These are phyloP conservation scores for Rhodinocichla rosea DNA, from an alignment of 2,113 vertebrate species.

Conservation along the genomic window DNA sequence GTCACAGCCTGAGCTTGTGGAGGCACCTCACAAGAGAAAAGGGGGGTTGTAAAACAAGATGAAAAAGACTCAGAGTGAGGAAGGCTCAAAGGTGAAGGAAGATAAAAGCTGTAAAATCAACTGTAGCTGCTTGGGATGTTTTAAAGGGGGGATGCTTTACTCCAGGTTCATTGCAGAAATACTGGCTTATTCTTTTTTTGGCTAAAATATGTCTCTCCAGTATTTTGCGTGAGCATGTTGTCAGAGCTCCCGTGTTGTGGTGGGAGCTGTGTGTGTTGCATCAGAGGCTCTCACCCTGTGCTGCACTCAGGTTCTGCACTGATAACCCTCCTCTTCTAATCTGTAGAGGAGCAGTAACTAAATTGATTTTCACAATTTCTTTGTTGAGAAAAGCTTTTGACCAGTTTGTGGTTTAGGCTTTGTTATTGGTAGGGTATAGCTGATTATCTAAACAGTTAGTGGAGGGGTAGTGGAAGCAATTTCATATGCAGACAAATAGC, in stretches of 20 bases:
- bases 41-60: neutral
- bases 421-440: neutral
- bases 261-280: fast-evolving
- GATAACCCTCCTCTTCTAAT: neutral
- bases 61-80: neutral
- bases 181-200: neutral
- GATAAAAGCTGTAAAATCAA: neutral
- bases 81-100: neutral
- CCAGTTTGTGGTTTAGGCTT: neutral
- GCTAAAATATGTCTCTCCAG: neutral
- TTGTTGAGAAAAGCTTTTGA: neutral
- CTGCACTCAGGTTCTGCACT: neutral
- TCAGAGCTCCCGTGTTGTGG: neutral
- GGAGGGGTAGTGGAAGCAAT: neutral
- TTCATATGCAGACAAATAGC: neutral
- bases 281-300: neutral
- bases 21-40: neutral
- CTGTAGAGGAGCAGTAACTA: neutral
- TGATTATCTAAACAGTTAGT: neutral
- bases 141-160: neutral
- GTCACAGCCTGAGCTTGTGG: neutral
- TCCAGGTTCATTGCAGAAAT: neutral
- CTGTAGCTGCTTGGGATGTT: neutral
- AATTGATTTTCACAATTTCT: neutral
- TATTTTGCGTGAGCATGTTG: neutral